phyloP scores from a whole-genome alignment of 1,140 invertebrate species.

The Brachionus angularis region DNA sequence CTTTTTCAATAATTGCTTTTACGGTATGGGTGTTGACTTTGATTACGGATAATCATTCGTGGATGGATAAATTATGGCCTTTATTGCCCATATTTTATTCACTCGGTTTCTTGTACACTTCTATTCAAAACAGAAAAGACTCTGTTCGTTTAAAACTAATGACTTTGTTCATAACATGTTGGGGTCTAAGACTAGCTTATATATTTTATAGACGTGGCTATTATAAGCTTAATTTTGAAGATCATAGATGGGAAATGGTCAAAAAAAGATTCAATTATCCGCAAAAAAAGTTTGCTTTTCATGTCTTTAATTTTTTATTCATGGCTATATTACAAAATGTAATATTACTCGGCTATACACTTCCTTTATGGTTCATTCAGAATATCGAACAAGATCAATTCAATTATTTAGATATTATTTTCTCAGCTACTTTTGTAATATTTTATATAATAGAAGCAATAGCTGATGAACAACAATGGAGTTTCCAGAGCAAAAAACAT shows the following conservation, averaged over 20 bases:
- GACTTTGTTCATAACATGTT: constrained; percentile 11
- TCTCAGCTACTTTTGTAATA: background rate
- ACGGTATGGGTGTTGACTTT: constrained; percentile 20
- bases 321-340: constrained; percentile 36
- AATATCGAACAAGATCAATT: constrained; percentile 11
- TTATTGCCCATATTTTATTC: constrained; percentile 34
- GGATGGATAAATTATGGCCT: constrained; percentile 32
- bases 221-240: constrained; percentile 31
- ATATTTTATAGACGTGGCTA: constrained; percentile 19
- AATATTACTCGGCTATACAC: constrained; percentile 19
- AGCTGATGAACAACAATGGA: constrained; percentile 40
- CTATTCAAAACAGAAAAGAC: background rate
- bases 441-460: constrained; percentile 25
- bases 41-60: constrained; percentile 25
- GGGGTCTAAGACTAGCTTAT: constrained; percentile 33
- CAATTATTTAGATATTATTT: constrained; percentile 2
- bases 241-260: constrained; percentile 20
- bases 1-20: background rate
- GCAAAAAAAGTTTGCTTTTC: constrained; percentile 29
- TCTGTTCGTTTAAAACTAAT: background rate
- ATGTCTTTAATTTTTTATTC: constrained; percentile 26
- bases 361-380: constrained; percentile 34
- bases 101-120: background rate
- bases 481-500: constrained; percentile 17
- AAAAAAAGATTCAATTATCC: constrained; percentile 38